These are phyloP conservation scores for Orthonyx spaldingii DNA, from an alignment of 2,113 vertebrate species.

Conservation along the genomic window DNA sequence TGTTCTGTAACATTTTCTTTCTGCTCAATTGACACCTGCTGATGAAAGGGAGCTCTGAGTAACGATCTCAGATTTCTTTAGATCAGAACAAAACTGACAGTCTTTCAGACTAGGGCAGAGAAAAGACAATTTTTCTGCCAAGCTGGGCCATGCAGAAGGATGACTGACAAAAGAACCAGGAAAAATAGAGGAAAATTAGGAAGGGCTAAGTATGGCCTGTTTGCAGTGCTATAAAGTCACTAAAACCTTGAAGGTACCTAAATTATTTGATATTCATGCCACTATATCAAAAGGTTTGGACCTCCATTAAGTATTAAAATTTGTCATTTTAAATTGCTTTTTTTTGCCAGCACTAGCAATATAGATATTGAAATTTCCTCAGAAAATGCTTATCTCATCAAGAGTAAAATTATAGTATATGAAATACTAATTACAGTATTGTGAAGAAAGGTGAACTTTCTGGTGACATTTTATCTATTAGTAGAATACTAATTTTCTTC, in stretches of 20 bases:
- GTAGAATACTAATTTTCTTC: constrained; percentile 73
- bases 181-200: not conserved
- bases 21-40: not conserved
- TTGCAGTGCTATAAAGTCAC: constrained; percentile 30
- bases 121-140: not conserved
- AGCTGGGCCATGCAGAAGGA: not conserved
- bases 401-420: constrained; percentile 78
- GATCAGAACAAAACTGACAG: not conserved
- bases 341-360: constrained; percentile 68
- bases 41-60: not conserved
- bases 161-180: not conserved
- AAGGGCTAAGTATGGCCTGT: not conserved
- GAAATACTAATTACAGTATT: constrained; percentile 84
- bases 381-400: constrained; percentile 82
- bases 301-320: constrained; percentile 76
- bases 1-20: not conserved
- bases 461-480: constrained; percentile 76
- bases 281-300: constrained; percentile 65
- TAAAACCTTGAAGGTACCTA: constrained; percentile 44
- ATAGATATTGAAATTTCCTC: constrained; percentile 76
- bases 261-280: constrained; percentile 67
- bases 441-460: constrained; percentile 77
- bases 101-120: not conserved
- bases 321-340: constrained; percentile 73
- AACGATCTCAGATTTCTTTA: not conserved